These are phyloP conservation scores for Cryptus armator DNA, from an alignment of 2,888 invertebrate genomes.

Conservation along the genomic window DNA sequence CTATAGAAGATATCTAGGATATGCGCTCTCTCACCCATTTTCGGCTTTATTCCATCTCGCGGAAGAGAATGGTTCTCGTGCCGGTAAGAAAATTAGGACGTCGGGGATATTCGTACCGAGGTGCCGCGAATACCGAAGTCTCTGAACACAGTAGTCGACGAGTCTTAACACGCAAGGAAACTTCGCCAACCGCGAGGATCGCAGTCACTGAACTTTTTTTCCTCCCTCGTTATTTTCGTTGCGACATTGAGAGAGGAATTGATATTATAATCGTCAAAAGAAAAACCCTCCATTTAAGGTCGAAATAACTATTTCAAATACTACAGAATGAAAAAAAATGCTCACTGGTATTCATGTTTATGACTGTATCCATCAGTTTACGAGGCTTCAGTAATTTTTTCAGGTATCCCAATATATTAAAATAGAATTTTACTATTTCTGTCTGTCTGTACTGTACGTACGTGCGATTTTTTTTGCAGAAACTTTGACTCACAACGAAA, in stretches of 20 bases:
- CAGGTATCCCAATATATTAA: no score
- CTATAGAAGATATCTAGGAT: slow-evolving; percentile 29
- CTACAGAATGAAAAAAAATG: no score
- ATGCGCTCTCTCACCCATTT: slow-evolving; percentile 22
- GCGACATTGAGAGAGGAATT: background rate
- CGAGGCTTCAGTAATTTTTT: no score
- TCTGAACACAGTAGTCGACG: slow-evolving; percentile 1
- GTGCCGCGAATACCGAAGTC: background rate
- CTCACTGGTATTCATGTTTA: no score
- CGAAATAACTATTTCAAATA: no score
- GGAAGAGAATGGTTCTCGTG: slow-evolving; percentile 35
- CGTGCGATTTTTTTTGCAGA: no score
- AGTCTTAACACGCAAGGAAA: background rate
- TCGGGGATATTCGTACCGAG: background rate
- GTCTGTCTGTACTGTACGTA: no score
- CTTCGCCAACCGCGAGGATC: background rate
- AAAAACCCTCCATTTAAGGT: no score
- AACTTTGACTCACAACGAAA: no score
- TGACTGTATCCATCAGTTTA: no score
- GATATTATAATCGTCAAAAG: no score
- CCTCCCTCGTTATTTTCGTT: background rate
- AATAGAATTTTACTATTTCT: no score
- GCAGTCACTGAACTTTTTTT: background rate
- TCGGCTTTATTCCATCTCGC: slow-evolving; percentile 38
- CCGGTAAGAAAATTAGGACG: slow-evolving; percentile 36